Percentiles rank a stretch among this genome's conserved stretches.
phyloP scores from a whole-genome alignment of 1,140 invertebrate species.

The Pseudomyrmex sp. region DNA sequence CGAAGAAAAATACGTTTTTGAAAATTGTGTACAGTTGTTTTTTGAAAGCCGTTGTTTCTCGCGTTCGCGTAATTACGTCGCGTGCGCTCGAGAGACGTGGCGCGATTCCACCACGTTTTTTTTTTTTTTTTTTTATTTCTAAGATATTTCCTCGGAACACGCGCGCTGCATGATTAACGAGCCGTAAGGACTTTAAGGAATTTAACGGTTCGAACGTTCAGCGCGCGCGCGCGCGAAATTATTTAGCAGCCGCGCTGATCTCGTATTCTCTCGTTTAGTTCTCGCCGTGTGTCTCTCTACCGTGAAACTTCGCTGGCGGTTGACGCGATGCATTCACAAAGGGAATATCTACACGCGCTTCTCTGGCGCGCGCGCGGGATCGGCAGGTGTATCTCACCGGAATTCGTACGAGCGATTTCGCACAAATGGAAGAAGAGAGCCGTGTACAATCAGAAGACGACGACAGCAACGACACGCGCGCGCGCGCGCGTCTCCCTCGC shows the following conservation, averaged over 20 bases:
- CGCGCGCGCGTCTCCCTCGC: background rate
- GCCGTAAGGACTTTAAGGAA: slow-evolving; percentile 46
- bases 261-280: slow-evolving; percentile 42
- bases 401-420: slow-evolving; percentile 17
- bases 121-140: background rate
- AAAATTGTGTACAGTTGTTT: background rate
- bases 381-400: background rate
- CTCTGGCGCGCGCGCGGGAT: background rate
- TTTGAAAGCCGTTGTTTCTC: background rate
- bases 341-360: slow-evolving; percentile 32
- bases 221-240: slow-evolving; percentile 35
- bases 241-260: slow-evolving; percentile 49
- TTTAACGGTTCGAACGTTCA: slow-evolving; percentile 35
- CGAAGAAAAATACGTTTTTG: no score
- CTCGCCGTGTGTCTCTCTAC: background rate
- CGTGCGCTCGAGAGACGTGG: background rate
- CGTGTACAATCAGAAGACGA: background rate
- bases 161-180: slow-evolving; percentile 37
- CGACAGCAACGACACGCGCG: background rate
- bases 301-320: slow-evolving; percentile 28
- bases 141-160: background rate
- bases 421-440: slow-evolving; percentile 7
- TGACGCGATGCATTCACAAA: slow-evolving; percentile 47
- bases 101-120: no score
- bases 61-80: background rate